These are phyloP conservation scores for Platygyra sinensis DNA, from an alignment of 64 coral and sea anemone species.

Conservation along the genomic window DNA sequence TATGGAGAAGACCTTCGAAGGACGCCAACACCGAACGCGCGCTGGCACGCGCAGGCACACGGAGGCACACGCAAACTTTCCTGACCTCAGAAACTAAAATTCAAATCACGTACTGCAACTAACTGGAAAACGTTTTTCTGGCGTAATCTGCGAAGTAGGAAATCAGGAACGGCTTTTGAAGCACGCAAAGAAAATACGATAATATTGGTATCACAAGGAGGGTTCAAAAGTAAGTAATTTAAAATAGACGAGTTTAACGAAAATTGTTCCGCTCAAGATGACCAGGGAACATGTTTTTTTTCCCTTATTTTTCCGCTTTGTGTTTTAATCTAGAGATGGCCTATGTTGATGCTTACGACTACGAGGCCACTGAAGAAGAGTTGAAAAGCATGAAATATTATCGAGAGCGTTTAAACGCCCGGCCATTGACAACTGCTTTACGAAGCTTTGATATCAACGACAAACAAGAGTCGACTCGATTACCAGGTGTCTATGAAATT, in stretches of 20 bases:
- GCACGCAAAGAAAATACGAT: background rate
- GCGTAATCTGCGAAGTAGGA: background rate
- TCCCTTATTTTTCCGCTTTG: too few species aligned
- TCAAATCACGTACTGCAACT: background rate
- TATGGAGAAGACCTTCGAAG: too few species aligned
- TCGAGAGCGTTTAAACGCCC: slow-evolving; percentile 71
- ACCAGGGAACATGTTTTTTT: background rate
- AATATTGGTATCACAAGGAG: too few species aligned
- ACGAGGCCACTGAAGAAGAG: slow-evolving; percentile 69
- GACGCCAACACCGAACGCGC: too few species aligned
- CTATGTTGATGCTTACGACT: slow-evolving; percentile 75
- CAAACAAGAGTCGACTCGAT: slow-evolving; percentile 39
- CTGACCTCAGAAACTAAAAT: background rate
- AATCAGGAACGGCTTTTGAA: background rate
- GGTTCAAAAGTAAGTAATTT: too few species aligned
- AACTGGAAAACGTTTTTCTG: too few species aligned
- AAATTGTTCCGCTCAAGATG: too few species aligned
- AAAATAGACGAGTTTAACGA: too few species aligned
- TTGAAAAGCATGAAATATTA: slow-evolving; percentile 61
- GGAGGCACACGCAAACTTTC: background rate
- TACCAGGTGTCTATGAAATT: slow-evolving; percentile 95
- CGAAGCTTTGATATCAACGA: slow-evolving; percentile 73
- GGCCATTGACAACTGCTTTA: slow-evolving; percentile 62
- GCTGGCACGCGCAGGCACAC: too few species aligned
- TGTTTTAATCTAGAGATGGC: background rate